Evolutionary conservation across 1,140 invertebrate species (phyloP).

Genomic region (Neodiprion fabricii): DNA sequence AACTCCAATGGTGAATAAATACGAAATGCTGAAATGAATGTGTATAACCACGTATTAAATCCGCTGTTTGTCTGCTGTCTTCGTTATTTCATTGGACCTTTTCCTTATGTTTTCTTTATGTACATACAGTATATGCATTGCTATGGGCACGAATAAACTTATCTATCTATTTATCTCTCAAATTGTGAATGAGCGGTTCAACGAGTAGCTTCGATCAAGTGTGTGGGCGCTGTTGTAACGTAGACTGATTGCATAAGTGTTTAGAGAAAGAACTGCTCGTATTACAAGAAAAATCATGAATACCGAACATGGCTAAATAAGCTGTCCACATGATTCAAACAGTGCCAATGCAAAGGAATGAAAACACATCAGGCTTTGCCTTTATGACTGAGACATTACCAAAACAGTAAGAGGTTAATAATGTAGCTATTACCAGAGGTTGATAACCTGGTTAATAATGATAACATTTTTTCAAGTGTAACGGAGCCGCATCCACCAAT

Average conservation of each 20-base stretch:
- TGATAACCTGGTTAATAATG: conserved; percentile 41
- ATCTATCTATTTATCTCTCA: no score
- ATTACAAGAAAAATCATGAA: conserved; percentile 8
- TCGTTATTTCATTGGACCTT: no score
- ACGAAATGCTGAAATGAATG: not conserved
- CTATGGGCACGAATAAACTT: no score
- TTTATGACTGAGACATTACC: conserved; percentile 30
- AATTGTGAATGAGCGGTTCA: no score
- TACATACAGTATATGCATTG: no score
- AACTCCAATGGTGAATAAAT: not conserved
- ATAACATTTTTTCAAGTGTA: conserved; percentile 34
- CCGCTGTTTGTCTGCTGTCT: no score
- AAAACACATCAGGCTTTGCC: conserved; percentile 23
- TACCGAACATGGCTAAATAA: not conserved
- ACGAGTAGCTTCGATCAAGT: no score
- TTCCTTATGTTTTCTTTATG: no score
- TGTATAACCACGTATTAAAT: no score
- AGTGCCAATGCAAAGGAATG: not conserved
- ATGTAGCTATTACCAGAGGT: conserved; percentile 41
- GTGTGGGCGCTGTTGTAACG: not conserved
- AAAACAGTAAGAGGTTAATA: not conserved
- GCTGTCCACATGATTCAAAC: conserved; percentile 20
- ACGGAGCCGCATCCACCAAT: conserved; percentile 6
- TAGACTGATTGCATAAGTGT: not conserved
- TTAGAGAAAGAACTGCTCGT: not conserved